phyloP scores from a whole-genome alignment of 1,140 invertebrate genomes.

The Diorhabda carinulata region DNA sequence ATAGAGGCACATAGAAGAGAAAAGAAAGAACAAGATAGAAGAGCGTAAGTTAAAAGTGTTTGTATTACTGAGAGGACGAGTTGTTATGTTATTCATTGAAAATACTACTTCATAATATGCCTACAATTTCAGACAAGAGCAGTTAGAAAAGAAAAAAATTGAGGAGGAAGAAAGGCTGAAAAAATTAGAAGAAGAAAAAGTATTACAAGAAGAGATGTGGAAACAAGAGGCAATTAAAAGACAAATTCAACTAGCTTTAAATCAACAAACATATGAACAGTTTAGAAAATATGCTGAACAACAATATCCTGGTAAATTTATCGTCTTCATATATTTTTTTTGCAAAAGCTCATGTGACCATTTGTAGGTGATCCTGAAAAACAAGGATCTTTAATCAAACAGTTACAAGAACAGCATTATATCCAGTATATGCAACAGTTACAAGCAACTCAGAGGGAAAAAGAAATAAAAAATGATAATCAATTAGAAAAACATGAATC shows the following conservation, averaged over 20 bases:
- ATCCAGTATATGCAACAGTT: conserved; percentile 95
- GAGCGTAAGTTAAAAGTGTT: conserved; percentile 52
- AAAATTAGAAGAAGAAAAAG: conserved; percentile 61
- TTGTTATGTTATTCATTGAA: no score
- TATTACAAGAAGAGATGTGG: conserved; percentile 56
- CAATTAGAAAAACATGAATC: conserved; percentile 43
- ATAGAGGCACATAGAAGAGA: conserved; percentile 88
- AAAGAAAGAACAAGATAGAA: conserved; percentile 60
- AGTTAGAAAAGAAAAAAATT: conserved; percentile 38
- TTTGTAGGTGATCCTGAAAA: conserved; percentile 70
- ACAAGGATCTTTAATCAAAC: conserved; percentile 87
- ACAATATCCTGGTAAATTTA: conserved; percentile 77
- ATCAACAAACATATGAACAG: conserved; percentile 92
- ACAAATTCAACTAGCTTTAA: conserved; percentile 92
- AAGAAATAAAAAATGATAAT: conserved; percentile 43
- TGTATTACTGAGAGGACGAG: no score
- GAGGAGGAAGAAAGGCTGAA: conserved; percentile 55
- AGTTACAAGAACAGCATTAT: conserved; percentile 96
- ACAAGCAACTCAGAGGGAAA: conserved; percentile 49
- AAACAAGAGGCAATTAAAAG: conserved; percentile 62
- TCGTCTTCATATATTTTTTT: conserved; percentile 1
- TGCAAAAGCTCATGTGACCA: background rate
- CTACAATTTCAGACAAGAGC: conserved; percentile 40
- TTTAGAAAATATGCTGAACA: conserved; percentile 92
- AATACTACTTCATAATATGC: no score